phyloP scores from a whole-genome alignment of 2,888 invertebrate species.

The Steinernema scapterisci region DNA sequence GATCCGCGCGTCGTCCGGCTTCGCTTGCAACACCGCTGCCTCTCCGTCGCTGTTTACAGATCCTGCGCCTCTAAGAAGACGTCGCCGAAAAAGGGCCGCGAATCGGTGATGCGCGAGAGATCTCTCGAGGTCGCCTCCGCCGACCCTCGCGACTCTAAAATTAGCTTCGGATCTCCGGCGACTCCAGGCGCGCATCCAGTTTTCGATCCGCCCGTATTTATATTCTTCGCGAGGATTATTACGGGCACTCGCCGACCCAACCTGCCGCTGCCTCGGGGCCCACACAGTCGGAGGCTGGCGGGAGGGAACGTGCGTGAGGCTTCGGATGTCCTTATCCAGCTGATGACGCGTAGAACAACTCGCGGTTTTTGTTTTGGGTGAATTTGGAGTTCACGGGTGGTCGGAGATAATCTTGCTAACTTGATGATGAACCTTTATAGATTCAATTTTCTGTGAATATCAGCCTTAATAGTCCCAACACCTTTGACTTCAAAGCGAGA shows the following conservation, averaged over 20 bases:
- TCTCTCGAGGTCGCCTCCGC: neutral
- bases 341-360: too few species aligned
- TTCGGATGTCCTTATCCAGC: too few species aligned
- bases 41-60: constrained; percentile 1
- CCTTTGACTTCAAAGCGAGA: too few species aligned
- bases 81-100: constrained; percentile 8
- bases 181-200: constrained; percentile 7
- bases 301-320: too few species aligned
- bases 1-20: neutral
- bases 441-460: too few species aligned
- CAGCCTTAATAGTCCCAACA: too few species aligned
- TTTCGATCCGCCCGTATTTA: neutral
- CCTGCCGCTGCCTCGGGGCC: neutral
- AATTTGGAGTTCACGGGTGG: too few species aligned
- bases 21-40: neutral
- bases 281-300: too few species aligned
- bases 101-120: constrained; percentile 10
- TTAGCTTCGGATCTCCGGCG: neutral
- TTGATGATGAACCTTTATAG: too few species aligned
- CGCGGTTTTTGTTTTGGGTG: too few species aligned
- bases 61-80: neutral
- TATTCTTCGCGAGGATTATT: constrained; percentile 17
- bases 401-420: too few species aligned
- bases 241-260: neutral
- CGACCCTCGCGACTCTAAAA: neutral